These are phyloP conservation scores for Misgurnus mizolepis DNA, from an alignment of 2,113 vertebrate species.

Conservation along the genomic window DNA sequence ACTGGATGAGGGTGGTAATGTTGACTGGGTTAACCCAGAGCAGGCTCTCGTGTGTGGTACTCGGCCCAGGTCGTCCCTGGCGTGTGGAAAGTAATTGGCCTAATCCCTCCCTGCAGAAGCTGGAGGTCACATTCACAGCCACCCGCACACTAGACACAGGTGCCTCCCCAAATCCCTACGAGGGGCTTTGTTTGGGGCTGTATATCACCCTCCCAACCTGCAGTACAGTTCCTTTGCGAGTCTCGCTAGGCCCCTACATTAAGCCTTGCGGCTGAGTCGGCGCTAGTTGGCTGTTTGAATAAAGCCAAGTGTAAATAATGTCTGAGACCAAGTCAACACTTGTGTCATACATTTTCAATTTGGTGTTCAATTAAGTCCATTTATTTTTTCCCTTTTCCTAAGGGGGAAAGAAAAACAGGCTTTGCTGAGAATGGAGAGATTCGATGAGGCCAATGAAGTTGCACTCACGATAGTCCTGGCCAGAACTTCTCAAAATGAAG, in stretches of 20 bases:
- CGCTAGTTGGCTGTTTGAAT: conserved; percentile 50
- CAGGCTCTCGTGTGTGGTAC: conserved; percentile 28
- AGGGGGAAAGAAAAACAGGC: conserved; percentile 58
- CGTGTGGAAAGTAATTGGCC: conserved; percentile 43
- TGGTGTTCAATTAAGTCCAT: conserved; percentile 52
- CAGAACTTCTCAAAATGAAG: neutral
- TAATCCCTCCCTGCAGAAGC: conserved; percentile 43
- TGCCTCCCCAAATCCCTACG: conserved; percentile 11
- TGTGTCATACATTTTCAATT: conserved; percentile 60
- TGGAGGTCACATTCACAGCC: conserved; percentile 28
- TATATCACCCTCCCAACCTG: neutral
- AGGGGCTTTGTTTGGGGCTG: neutral
- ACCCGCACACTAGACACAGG: conserved; percentile 41
- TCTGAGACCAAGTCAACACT: conserved; percentile 60
- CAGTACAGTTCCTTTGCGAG: neutral
- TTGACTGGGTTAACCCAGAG: conserved; percentile 55
- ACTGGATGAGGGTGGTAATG: conserved; percentile 50
- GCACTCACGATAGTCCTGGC: neutral
- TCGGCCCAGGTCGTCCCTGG: conserved; percentile 9
- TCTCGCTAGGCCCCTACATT: conserved; percentile 29
- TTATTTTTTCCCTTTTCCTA: conserved; percentile 52
- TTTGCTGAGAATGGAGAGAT: conserved; percentile 34
- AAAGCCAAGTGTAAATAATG: conserved; percentile 61
- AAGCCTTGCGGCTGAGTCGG: conserved; percentile 29
- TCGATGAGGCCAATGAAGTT: conserved; percentile 40